Conservation (phyloP, 2,797 vertebrate species). For the Epinephelus malabaricus region DNA sequence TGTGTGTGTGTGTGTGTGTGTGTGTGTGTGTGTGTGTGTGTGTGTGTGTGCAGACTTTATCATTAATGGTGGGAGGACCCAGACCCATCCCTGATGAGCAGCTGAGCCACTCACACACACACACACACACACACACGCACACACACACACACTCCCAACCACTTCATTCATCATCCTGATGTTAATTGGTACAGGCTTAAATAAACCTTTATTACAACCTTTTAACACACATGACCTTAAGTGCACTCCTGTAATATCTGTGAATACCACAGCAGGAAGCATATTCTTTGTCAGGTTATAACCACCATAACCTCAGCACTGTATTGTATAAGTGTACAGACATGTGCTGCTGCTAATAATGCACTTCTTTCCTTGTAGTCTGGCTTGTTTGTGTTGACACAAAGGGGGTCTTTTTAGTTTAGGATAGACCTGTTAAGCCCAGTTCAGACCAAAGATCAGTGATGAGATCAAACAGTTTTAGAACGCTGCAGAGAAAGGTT, state of each 20-base stretch:
- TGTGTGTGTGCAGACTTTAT: constrained; percentile 24
- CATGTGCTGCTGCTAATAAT: constrained; percentile 3
- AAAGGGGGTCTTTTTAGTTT: neutral
- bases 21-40: constrained; percentile 26
- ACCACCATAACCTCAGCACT: neutral
- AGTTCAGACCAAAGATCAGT: too few relatives aligned
- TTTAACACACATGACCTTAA: constrained; percentile 89
- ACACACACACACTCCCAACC: constrained; percentile 55
- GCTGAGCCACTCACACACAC: constrained; percentile 43
- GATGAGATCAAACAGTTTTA: too few relatives aligned
- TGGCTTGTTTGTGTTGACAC: too few relatives aligned
- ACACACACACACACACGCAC: too few relatives aligned
- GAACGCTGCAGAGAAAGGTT: too few relatives aligned
- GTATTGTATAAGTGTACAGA: neutral
- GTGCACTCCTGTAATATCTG: constrained; percentile 3
- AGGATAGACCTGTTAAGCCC: too few relatives aligned
- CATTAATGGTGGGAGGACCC: constrained; percentile 45
- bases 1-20: constrained; percentile 79
- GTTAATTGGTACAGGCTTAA: constrained; percentile 97
- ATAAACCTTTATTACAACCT: constrained; percentile 93
- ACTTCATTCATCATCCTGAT: constrained; percentile 95
- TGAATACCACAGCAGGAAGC: constrained; percentile 2
- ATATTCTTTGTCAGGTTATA: neutral
- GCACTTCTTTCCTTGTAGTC: neutral
- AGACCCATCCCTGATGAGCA: constrained; percentile 36